Percentiles rank a stretch among this genome's conserved stretches.
Conservation (phyloP, 2,888 invertebrate species). For the Abscondita cerata region DNA sequence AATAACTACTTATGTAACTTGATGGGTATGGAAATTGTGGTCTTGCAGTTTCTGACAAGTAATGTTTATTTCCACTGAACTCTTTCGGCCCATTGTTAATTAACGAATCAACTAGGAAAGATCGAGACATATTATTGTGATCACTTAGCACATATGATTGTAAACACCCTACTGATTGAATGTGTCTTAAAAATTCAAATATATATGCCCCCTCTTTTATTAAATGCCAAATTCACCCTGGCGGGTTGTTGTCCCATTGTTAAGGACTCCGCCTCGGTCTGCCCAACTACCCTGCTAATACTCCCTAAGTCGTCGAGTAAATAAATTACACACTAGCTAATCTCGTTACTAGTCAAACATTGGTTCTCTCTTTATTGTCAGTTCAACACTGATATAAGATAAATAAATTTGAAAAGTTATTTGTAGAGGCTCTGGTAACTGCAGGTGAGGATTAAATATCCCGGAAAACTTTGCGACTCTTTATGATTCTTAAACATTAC, state of each 20-base stretch:
- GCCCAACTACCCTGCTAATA: conserved; percentile 44
- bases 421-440: conserved; percentile 3
- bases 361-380: conserved; percentile 40
- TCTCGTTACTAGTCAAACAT: conserved; percentile 50
- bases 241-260: conserved; percentile 49
- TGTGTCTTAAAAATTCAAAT: conserved; percentile 39
- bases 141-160: conserved; percentile 24
- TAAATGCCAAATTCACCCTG: conserved; percentile 45
- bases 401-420: conserved; percentile 16
- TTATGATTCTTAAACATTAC: too few relatives aligned
- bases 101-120: conserved; percentile 81
- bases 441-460: neutral
- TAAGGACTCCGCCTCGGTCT: conserved; percentile 51
- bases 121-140: conserved; percentile 72
- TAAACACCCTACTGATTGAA: conserved; percentile 38
- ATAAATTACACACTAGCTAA: conserved; percentile 53
- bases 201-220: conserved; percentile 51
- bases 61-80: conserved; percentile 57
- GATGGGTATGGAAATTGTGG: conserved; percentile 70
- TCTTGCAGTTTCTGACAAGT: conserved; percentile 58
- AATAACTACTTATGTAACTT: conserved; percentile 68
- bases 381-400: conserved; percentile 15
- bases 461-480: too few relatives aligned
- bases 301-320: conserved; percentile 46
- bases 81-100: conserved; percentile 71